phyloP scores from a whole-genome alignment of 2,797 vertebrate species.

The Chanos chanos region DNA sequence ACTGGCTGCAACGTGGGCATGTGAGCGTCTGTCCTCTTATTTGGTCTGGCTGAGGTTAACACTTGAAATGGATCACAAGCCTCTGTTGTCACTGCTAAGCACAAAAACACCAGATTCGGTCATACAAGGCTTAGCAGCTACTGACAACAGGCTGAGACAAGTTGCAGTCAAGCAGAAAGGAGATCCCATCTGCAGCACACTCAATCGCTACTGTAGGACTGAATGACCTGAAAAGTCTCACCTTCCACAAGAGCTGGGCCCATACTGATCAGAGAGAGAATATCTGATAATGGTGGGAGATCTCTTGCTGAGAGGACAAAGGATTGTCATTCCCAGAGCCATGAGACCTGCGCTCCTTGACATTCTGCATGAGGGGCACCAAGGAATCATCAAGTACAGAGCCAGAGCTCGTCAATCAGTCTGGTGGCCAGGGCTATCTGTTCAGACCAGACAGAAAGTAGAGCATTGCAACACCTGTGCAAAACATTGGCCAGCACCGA shows the following conservation, averaged over 20 bases:
- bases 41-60: conserved; percentile 27
- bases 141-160: conserved; percentile 5
- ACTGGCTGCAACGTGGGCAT: conserved; percentile 5
- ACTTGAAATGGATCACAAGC: conserved; percentile 30
- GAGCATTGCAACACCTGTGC: conserved; percentile 24
- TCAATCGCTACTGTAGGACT: conserved; percentile 17
- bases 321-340: conserved; percentile 14
- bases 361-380: conserved; percentile 11
- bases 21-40: conserved; percentile 14
- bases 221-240: conserved; percentile 15
- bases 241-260: not conserved
- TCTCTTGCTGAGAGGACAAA: conserved; percentile 26
- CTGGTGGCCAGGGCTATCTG: conserved; percentile 39
- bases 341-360: conserved; percentile 23
- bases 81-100: conserved; percentile 26
- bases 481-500: conserved; percentile 26
- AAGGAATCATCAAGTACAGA: conserved; percentile 35
- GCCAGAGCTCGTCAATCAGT: conserved; percentile 29
- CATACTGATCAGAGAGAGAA: conserved; percentile 24
- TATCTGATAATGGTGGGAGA: conserved; percentile 1
- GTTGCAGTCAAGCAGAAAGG: conserved; percentile 22
- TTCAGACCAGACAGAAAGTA: conserved; percentile 30
- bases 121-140: conserved; percentile 8
- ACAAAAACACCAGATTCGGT: conserved; percentile 29
- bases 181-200: conserved; percentile 14